Evolutionary conservation across 2,888 invertebrate species (phyloP), one percentile per base, ranked within the genome.

Genomic region (Cephus runcator): DNA sequence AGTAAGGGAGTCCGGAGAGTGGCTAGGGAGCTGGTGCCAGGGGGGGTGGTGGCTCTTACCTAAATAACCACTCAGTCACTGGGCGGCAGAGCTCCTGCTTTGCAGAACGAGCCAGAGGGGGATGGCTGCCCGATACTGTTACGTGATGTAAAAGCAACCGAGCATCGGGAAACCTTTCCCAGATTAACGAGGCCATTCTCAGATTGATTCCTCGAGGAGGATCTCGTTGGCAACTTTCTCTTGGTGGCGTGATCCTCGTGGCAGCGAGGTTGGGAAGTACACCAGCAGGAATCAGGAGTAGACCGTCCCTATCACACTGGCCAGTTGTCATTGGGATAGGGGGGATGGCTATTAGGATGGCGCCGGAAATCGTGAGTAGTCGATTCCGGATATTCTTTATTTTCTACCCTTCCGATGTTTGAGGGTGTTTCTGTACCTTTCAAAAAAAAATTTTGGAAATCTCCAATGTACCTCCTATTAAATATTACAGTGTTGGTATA

Each of bases 21-120:
- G 79, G 79, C 35, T 33, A 9, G 75, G 40, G 56, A 73, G 68
- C 36, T 69, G 78, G 73, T 80, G 69, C 76, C 36, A 36, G 73
- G 75, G 71, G 79, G 77, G 82, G 77, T 81, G 87, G 86, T 85
- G 85, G 91, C 91, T 91, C 91, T 91, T 91, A 91, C 90, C 91
- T 90, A 91, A 91, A 91, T 91, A 91, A 91, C 91, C 91, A 91
- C 91, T 91, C 91, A 91, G 91, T 91, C 91, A 91, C 91, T 91
- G 88, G 88, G 86, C 87, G 88, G 87, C 87, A 87, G 86, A 85
- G 85, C 87, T 81, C 81, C 83, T 79, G 77, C 80, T 80, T 75
- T 77, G 71, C 33, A 71, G 71, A 12, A 71, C 71, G 71, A 71
- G 71, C 33, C 31, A 34, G 71, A 71, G 12, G 71, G 31, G 71